Evolutionary conservation across 2,797 vertebrate genomes (phyloP).

Genomic region (Myiotriccus ornatus): DNA sequence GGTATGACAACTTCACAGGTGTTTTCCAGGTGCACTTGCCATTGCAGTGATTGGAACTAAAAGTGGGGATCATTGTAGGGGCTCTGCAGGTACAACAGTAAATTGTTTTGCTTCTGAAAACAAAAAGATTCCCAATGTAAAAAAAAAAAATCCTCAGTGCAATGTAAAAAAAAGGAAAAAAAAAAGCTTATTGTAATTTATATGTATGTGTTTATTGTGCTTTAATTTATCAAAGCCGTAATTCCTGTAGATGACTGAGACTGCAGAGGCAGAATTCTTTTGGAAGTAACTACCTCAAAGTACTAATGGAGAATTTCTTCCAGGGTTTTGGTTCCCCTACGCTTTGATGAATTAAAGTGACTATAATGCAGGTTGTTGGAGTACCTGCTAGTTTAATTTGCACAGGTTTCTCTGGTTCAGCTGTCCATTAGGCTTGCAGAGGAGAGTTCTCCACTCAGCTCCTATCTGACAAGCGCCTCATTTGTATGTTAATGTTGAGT

Average conservation of each 20-base stretch:
- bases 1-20: background rate
- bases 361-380: background rate
- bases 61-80: background rate
- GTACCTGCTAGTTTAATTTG: constrained; percentile 8
- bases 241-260: background rate
- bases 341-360: background rate
- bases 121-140: background rate
- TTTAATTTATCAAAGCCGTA: background rate
- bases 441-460: background rate
- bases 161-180: background rate
- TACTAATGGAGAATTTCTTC: background rate
- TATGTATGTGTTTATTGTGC: background rate
- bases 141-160: background rate
- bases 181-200: background rate
- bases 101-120: background rate
- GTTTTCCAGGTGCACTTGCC: background rate
- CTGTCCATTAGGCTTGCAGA: constrained; percentile 42
- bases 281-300: background rate
- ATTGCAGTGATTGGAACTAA: background rate
- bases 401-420: background rate
- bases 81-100: background rate
- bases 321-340: background rate
- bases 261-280: background rate
- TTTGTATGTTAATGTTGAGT: constrained; percentile 69
- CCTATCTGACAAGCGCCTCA: constrained; percentile 41